Evolutionary conservation across 1,140 invertebrate species (phyloP), one percentile per base, ranked within the genome.

Genomic region (Diuraphis noxia): DNA sequence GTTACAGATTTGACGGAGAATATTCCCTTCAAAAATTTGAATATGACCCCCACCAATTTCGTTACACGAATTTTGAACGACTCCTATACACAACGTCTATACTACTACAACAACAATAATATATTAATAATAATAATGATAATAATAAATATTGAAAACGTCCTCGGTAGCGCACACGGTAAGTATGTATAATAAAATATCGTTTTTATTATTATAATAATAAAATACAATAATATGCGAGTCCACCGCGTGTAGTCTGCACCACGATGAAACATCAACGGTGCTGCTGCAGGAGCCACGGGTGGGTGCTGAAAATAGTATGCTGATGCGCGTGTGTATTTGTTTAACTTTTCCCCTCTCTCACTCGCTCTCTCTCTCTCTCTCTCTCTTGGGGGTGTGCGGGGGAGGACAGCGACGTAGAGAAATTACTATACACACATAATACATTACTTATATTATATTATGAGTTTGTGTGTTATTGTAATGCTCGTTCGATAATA

Each of bases 141-240:
- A 72, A n/a, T n/a, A 72, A n/a, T 72, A 72, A 72, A 72, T 72
- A 72, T 72, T 72, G 56, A 72, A 72, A 72, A 72, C 56, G 56
- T 72, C 56, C 30, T n/a, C 56, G 30, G 56, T 17, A 56, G 25
- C n/a, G 56, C 13, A 13, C 56, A n/a, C 30, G 1, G 4, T 30
- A 17, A 30, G n/a, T n/a, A 21, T 0, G 30, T n/a, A n/a, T 17
- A 72, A 72, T 72, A 72, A 72, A 72, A 72, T n/a, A 72, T 72
- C 13, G 56, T 72, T n/a, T 72, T 72, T 72, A 72, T 72, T n/a
- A 63, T 63, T 49, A 49, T 49, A 17, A 63, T 25, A 63, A 63
- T 63, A 23, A 23, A 52, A 63, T 63, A n/a, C n/a, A 72, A 72
- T 72, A 72, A 72, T n/a, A 72, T 72, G 56, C 30, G 56, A n/a